These are phyloP conservation scores for Forbesichthys agassizii DNA, from an alignment of 2,113 vertebrate species.

Conservation along the genomic window DNA sequence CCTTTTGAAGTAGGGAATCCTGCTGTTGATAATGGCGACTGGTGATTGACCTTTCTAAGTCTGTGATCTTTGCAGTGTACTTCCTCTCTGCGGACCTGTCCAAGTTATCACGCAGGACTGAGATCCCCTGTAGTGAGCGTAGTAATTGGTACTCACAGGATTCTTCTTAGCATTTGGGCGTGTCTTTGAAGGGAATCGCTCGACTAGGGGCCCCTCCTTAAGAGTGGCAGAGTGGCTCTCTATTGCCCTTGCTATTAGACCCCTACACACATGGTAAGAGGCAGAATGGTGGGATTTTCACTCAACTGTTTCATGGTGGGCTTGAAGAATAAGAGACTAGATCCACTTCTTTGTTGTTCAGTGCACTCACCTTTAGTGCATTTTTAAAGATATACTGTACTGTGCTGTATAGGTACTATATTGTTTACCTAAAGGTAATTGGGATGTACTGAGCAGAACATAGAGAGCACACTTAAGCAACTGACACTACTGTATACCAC, in stretches of 20 bases:
- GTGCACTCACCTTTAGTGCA: too few relatives aligned
- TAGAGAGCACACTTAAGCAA: too few relatives aligned
- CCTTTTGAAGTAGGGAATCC: background rate
- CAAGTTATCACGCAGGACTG: slow-evolving; percentile 34
- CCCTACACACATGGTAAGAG: background rate
- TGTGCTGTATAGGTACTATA: too few relatives aligned
- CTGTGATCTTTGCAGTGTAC: slow-evolving; percentile 35
- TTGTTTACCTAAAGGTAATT: too few relatives aligned
- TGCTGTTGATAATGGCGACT: slow-evolving; percentile 2
- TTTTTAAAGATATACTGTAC: too few relatives aligned
- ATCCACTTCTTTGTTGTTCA: too few relatives aligned
- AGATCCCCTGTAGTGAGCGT: slow-evolving; percentile 37
- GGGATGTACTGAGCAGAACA: too few relatives aligned
- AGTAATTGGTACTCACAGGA: slow-evolving; percentile 60
- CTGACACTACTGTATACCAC: too few relatives aligned
- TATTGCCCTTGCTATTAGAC: slow-evolving; percentile 21
- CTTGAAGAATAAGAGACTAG: background rate
- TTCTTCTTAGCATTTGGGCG: slow-evolving; percentile 16
- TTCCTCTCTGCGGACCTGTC: slow-evolving; percentile 14
- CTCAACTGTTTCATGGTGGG: background rate
- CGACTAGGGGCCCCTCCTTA: slow-evolving; percentile 18
- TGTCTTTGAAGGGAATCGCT: slow-evolving; percentile 34
- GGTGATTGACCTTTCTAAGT: slow-evolving; percentile 8
- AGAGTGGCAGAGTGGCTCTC: slow-evolving; percentile 11
- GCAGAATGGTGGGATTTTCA: slow-evolving; percentile 4